Evolutionary conservation across 1,140 invertebrate genomes (phyloP).

Genomic region (Drosophila kurseongensis): DNA sequence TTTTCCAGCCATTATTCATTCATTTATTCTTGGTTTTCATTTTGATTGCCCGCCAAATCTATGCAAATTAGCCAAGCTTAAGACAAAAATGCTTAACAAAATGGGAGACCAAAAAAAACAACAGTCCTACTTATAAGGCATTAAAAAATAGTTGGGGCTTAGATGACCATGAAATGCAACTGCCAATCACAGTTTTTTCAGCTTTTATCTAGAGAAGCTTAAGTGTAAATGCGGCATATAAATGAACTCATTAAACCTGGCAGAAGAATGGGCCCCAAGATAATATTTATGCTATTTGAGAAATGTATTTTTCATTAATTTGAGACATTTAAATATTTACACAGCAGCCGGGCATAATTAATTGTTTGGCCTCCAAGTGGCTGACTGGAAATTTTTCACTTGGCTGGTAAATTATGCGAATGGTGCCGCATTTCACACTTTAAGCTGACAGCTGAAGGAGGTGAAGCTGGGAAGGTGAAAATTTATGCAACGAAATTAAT

Average conservation of each 20-base stretch:
- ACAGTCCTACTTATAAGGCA: slow-evolving; percentile 15
- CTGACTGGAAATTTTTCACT: slow-evolving; percentile 64
- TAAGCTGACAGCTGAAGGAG: slow-evolving; percentile 61
- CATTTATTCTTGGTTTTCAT: slow-evolving; percentile 41
- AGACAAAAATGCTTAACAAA: slow-evolving; percentile 26
- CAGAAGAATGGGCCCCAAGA: slow-evolving; percentile 40
- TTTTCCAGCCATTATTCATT: slow-evolving; percentile 31
- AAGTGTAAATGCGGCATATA: slow-evolving; percentile 70
- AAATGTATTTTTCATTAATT: slow-evolving; percentile 81
- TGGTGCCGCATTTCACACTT: slow-evolving; percentile 78
- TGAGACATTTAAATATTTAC: slow-evolving; percentile 79
- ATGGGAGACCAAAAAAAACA: background rate
- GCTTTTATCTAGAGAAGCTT: slow-evolving; percentile 15
- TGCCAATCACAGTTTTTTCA: background rate
- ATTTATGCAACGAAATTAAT: slow-evolving; percentile 82
- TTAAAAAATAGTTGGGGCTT: slow-evolving; percentile 55
- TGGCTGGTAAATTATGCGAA: slow-evolving; percentile 71
- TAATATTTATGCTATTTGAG: slow-evolving; percentile 72
- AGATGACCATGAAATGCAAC: slow-evolving; percentile 33
- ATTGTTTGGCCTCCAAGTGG: slow-evolving; percentile 71
- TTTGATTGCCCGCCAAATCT: slow-evolving; percentile 33
- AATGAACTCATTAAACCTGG: slow-evolving; percentile 74
- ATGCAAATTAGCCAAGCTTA: slow-evolving; percentile 71
- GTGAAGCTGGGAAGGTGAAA: slow-evolving; percentile 58
- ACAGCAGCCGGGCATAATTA: slow-evolving; percentile 61